These are phyloP conservation scores for Polypedilum vanderplanki DNA, from an alignment of 1,140 invertebrate species.

Conservation along the genomic window DNA sequence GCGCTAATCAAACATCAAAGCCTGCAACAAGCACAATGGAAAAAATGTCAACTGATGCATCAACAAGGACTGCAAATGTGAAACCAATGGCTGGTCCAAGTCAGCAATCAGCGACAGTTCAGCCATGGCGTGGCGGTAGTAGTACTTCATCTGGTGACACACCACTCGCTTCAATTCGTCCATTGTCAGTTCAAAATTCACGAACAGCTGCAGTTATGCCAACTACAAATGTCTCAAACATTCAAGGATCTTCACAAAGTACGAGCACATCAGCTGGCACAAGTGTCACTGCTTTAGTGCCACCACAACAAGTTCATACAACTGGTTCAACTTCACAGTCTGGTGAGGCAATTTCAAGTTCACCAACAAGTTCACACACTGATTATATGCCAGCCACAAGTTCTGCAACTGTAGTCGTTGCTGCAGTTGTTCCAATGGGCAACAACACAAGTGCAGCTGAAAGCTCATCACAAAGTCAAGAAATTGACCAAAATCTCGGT, in stretches of 20 bases:
- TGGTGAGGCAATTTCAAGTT: conserved; percentile 50
- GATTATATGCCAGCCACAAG: conserved; percentile 66
- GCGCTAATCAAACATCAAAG: conserved; percentile 60
- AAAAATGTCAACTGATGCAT: conserved; percentile 65
- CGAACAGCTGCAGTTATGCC: conserved; percentile 74
- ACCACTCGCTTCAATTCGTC: conserved; percentile 83
- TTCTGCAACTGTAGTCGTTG: conserved; percentile 48
- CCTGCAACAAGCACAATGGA: conserved; percentile 58
- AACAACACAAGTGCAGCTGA: conserved; percentile 37
- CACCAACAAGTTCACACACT: conserved; percentile 54
- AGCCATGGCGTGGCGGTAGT: conserved; percentile 52
- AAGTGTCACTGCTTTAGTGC: conserved; percentile 51
- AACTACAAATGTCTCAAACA: conserved; percentile 31
- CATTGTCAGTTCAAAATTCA: conserved; percentile 68
- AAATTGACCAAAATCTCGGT: conserved; percentile 35
- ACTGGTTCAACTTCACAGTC: conserved; percentile 48
- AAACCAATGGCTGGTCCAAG: conserved; percentile 34
- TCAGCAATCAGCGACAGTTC: conserved; percentile 50
- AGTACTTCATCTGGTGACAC: conserved; percentile 49
- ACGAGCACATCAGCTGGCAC: conserved; percentile 31
- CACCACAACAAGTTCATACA: conserved; percentile 53
- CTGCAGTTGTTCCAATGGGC: conserved; percentile 46
- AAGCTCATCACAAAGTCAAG: conserved; percentile 42
- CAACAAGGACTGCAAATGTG: conserved; percentile 79
- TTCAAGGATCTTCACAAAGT: conserved; percentile 32